These are phyloP conservation scores for Drosophila anomalata DNA, from an alignment of 2,888 invertebrate species.

Conservation along the genomic window DNA sequence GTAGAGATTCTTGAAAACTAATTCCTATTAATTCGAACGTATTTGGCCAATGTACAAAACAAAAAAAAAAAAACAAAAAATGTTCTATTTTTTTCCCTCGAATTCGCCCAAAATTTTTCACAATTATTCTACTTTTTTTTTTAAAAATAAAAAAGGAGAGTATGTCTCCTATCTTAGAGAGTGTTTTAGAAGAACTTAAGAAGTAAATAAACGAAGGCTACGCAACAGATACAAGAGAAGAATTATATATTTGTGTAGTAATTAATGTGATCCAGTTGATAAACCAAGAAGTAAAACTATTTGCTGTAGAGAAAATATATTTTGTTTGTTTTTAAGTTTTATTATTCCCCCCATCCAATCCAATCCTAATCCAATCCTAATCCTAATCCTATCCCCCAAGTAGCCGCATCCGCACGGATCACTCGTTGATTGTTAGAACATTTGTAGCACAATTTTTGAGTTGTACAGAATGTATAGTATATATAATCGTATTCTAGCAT, in stretches of 20 bases:
- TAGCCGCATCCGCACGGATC: conserved; percentile 1
- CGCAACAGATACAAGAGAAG: neutral
- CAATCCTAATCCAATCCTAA: neutral
- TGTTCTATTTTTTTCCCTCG: neutral
- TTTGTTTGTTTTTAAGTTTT: conserved; percentile 1
- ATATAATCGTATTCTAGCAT: neutral
- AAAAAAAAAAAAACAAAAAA: neutral
- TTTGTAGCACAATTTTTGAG: conserved; percentile 5
- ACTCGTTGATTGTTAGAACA: conserved; percentile 7
- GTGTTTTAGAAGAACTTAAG: neutral
- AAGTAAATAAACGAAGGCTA: neutral
- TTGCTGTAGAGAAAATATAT: neutral
- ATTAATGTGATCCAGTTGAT: conserved; percentile 6
- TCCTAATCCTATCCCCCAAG: neutral
- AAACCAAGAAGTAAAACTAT: conserved; percentile 1
- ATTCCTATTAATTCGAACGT: neutral
- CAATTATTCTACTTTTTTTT: neutral
- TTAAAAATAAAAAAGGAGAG: neutral
- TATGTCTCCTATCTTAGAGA: neutral
- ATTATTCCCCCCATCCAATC: neutral
- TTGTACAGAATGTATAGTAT: conserved; percentile 19
- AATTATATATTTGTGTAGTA: neutral
- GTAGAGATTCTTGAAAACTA: neutral
- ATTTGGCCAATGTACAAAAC: conserved; percentile 10
- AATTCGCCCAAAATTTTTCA: neutral